Conservation (phyloP, 2,888 invertebrate species). For the Acrobasis suavella region DNA sequence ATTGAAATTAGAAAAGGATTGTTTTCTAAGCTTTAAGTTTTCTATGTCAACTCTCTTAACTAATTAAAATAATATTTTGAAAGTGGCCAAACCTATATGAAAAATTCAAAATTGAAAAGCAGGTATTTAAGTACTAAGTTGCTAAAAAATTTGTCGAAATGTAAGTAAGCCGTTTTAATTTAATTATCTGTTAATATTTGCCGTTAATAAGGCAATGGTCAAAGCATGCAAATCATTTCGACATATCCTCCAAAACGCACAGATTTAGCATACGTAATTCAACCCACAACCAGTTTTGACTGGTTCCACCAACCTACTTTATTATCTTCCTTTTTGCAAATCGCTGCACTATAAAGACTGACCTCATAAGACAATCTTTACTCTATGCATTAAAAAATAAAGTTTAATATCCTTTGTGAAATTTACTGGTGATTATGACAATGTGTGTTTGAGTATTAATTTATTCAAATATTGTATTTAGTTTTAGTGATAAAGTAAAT, state of each 20-base stretch:
- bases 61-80: too few relatives aligned
- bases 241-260: constrained; percentile 5
- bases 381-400: constrained; percentile 17
- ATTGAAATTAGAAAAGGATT: too few relatives aligned
- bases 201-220: neutral
- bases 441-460: constrained; percentile 43
- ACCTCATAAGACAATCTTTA: constrained; percentile 25
- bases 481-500: constrained; percentile 62
- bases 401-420: constrained; percentile 30
- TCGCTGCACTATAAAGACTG: constrained; percentile 45
- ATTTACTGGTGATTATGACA: constrained; percentile 32
- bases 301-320: constrained; percentile 64
- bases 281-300: constrained; percentile 54
- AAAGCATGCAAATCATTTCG: constrained; percentile 11
- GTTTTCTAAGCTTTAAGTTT: too few relatives aligned
- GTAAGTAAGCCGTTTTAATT: neutral
- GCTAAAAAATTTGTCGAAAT: too few relatives aligned
- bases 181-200: neutral
- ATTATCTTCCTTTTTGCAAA: constrained; percentile 73
- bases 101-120: too few relatives aligned
- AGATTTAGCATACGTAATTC: constrained; percentile 43
- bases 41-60: too few relatives aligned
- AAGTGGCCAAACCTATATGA: too few relatives aligned
- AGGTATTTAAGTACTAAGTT: too few relatives aligned
- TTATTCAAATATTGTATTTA: constrained; percentile 66